A percentile compares a stretch with the other conserved stretches of the same genome.
Evolutionary conservation across 2,797 vertebrate genomes (phyloP).

Genomic region (Novumbra hubbsi): DNA sequence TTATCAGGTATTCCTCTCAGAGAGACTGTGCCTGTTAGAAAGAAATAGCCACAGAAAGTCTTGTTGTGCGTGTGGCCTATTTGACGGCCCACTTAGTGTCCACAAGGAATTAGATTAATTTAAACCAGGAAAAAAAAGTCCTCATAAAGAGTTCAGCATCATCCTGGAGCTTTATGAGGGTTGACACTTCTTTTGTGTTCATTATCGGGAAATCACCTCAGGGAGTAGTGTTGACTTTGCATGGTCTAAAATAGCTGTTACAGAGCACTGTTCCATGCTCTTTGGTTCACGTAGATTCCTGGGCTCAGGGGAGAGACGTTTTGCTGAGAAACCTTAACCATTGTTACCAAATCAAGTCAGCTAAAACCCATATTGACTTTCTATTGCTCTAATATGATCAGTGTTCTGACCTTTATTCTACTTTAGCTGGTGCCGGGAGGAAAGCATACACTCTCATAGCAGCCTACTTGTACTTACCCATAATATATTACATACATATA

Average conservation of each 20-base stretch:
- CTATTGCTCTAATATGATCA: not conserved
- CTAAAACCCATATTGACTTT: slow-evolving; percentile 10
- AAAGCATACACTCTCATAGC: not conserved
- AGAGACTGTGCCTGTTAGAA: slow-evolving; percentile 39
- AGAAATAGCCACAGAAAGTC: slow-evolving; percentile 45
- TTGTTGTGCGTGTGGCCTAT: slow-evolving; percentile 65
- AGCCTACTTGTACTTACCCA: not conserved
- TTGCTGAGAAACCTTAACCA: slow-evolving; percentile 51
- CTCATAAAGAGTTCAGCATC: slow-evolving; percentile 68
- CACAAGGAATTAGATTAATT: slow-evolving; percentile 74
- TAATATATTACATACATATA: not conserved
- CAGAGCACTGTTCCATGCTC: slow-evolving; percentile 52
- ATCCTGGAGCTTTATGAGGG: slow-evolving; percentile 71
- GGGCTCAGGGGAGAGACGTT: slow-evolving; percentile 51
- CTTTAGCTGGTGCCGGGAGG: not conserved
- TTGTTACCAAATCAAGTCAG: slow-evolving; percentile 48
- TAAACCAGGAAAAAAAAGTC: slow-evolving; percentile 57
- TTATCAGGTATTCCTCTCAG: not conserved
- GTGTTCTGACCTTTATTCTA: not conserved
- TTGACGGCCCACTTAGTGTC: slow-evolving; percentile 66
- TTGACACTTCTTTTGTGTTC: slow-evolving; percentile 78
- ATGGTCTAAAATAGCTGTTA: slow-evolving; percentile 73
- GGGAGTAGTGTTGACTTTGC: slow-evolving; percentile 76
- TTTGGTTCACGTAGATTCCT: slow-evolving; percentile 48
- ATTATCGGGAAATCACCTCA: slow-evolving; percentile 77